Conservation (phyloP, 2,797 vertebrate genomes). For the Philypnodon macrostomus region DNA sequence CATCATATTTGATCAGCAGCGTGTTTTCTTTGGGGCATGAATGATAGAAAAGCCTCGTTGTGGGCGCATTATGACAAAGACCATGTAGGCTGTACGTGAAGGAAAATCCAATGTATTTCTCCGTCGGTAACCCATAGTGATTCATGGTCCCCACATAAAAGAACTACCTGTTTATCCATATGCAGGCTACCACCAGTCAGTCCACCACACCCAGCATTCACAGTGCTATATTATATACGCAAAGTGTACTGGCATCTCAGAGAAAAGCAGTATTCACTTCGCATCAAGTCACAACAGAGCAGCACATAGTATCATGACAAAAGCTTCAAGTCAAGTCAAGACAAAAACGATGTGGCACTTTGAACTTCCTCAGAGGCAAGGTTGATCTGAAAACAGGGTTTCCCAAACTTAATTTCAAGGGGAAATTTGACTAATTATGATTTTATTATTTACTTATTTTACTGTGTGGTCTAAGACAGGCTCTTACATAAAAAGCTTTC, state of each 20-base stretch:
- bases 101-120: background rate
- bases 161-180: background rate
- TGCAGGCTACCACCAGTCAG: constrained; percentile 2
- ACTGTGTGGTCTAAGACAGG: background rate
- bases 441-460: background rate
- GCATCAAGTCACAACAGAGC: constrained; percentile 8
- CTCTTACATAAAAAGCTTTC: too few species aligned
- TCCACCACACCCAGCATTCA: constrained; percentile 38
- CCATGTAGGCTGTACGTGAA: background rate
- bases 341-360: constrained; percentile 30
- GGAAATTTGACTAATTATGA: too few species aligned
- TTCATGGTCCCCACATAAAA: background rate
- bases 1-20: constrained; percentile 52
- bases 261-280: constrained; percentile 25
- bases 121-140: background rate
- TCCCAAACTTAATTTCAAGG: background rate
- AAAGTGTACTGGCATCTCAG: constrained; percentile 2
- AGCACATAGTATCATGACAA: constrained; percentile 15
- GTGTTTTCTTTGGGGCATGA: background rate
- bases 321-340: constrained; percentile 25
- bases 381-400: constrained; percentile 27
- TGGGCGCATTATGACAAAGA: background rate
- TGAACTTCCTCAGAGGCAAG: constrained; percentile 19
- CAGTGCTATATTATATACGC: background rate
- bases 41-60: background rate